These are phyloP conservation scores for Heterocephalus glaber DNA, from an alignment of 2,113 vertebrate species.

Conservation along the genomic window DNA sequence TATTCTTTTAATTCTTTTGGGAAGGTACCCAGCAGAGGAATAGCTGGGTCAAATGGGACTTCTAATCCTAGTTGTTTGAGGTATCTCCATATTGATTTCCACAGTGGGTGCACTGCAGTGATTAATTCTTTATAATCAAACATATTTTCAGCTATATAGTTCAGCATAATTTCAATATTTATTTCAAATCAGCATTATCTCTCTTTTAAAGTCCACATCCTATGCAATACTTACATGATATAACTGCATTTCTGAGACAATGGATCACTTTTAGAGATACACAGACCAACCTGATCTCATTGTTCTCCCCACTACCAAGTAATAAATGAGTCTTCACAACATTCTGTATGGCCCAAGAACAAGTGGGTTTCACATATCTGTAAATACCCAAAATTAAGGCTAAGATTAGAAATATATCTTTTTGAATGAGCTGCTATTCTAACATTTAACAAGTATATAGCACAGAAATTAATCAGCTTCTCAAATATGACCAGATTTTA, in stretches of 20 bases:
- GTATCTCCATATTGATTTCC: too few relatives aligned
- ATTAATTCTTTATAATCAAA: background rate
- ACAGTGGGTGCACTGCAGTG: too few relatives aligned
- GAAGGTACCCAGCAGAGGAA: too few relatives aligned
- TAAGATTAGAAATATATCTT: background rate
- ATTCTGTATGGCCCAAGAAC: background rate
- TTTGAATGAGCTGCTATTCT: background rate
- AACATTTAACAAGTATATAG: background rate
- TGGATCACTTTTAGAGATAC: background rate
- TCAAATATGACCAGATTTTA: background rate
- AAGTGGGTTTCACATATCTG: background rate
- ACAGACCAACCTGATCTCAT: too few relatives aligned
- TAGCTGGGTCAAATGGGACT: too few relatives aligned
- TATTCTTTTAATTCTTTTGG: too few relatives aligned
- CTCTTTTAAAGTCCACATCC: background rate
- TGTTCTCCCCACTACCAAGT: background rate
- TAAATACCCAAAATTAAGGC: background rate
- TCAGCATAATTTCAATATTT: background rate
- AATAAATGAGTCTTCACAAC: background rate
- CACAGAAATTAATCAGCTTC: background rate
- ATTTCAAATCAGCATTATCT: background rate
- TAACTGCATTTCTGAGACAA: background rate
- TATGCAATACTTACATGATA: background rate
- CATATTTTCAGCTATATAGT: background rate
- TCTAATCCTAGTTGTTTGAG: too few relatives aligned